Base-by-base conservation (phyloP, 2,888 invertebrate genomes). In the Cynaeus angustus region DNA sequence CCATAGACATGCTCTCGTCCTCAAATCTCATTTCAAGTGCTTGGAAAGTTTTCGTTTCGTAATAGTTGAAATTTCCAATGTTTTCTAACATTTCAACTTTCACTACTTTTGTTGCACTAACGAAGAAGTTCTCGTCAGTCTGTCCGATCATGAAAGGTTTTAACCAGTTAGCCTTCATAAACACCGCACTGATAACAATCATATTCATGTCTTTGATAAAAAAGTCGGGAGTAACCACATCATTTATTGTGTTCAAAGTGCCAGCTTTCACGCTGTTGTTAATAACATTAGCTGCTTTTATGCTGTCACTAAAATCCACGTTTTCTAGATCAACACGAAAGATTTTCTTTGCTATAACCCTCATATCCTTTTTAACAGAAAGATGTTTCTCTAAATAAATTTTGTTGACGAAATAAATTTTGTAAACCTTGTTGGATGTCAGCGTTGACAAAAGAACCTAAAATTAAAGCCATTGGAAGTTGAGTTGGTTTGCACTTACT, bases 41-140 rank as follows among this genome's bases (percentile, higher is more conserved):
- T 21, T 38, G 21, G 1, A 56, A 12, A 6, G 14, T 14, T 6
- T 37, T n/a, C 9, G 14, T 55, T 14, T 55, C 38, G 21, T 37
- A 55, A 8, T 38, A 55, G n/a, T 55, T 55, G 37, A 38, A 55
- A 12, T 10, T 5, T 30, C 52, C 52, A 1, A 13, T 12, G 13
- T 5, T 52, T 52, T 52, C 52, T 30, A 52, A 12, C 52, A 52
- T 52, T 5, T 12, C 9, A 0, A 52, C 52, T 30, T 52, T 52
- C 8, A 52, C 28, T 3, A 52, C 52, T 30, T 30, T 12, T 12
- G 10, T 12, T 7, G 10, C 33, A 0, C 10, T 30, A 1, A 13
- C 26, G 33, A 28, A 52, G 30, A 52, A 52, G 30, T 52, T 28
- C 8, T 52, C 26, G 12, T 30, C 10, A 10, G 6, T 12, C 0